phyloP scores from a whole-genome alignment of 92 coral and sea anemone species.

The Bergia sp. region DNA sequence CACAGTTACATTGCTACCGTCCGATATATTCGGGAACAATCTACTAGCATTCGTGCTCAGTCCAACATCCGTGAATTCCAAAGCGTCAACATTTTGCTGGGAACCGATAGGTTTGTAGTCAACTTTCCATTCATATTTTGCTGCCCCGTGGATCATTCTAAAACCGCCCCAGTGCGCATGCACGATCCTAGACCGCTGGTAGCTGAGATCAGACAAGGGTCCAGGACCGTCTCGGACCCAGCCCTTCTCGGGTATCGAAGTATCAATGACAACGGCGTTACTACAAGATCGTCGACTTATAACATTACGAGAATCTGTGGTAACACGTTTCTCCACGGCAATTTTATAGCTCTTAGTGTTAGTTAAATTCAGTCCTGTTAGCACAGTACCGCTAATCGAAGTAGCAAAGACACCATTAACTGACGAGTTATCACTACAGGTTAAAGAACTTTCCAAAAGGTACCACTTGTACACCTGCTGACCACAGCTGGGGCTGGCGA shows the following conservation, averaged over 20 bases:
- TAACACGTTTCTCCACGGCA: conserved; percentile 78
- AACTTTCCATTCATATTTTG: conserved; percentile 88
- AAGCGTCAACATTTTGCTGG: conserved; percentile 50
- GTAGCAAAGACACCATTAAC: not conserved
- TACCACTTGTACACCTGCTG: conserved; percentile 75
- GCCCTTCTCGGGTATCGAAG: conserved; percentile 81
- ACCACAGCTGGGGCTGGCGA: conserved; percentile 76
- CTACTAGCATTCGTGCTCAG: conserved; percentile 65
- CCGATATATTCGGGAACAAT: conserved; percentile 56
- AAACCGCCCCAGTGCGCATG: conserved; percentile 98
- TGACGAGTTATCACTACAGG: conserved; percentile 6
- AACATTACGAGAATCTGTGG: conserved; percentile 59
- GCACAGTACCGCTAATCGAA: not conserved
- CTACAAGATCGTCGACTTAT: conserved; percentile 69
- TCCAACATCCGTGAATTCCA: conserved; percentile 66
- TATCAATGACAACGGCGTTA: conserved; percentile 76
- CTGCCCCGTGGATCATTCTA: conserved; percentile 75
- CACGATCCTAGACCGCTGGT: conserved; percentile 75
- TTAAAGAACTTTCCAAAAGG: conserved; percentile 46
- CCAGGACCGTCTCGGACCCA: conserved; percentile 92
- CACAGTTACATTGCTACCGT: conserved; percentile 47
- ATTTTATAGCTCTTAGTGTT: conserved; percentile 74
- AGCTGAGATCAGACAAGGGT: conserved; percentile 73
- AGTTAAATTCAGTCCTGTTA: conserved; percentile 72
- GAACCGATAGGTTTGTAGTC: conserved; percentile 51